A percentile compares a stretch with the other conserved stretches of the same genome.
Conservation (phyloP, 2,888 invertebrate species). For the Tinea trinotella region DNA sequence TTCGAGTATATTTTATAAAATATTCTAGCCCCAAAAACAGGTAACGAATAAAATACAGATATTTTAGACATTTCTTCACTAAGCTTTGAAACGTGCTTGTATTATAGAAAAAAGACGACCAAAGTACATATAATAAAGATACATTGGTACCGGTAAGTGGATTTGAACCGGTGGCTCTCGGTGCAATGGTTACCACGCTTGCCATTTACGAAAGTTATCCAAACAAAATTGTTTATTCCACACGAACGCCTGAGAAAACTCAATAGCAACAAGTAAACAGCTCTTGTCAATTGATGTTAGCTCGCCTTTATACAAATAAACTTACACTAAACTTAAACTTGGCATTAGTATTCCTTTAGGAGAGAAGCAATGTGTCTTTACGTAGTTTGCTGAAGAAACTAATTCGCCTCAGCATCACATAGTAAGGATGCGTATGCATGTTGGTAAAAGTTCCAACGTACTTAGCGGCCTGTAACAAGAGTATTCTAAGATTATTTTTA, state of each 20-base stretch:
- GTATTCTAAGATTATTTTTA: no score
- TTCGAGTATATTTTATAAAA: no score
- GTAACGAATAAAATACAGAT: no score
- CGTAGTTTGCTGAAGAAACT: constrained; percentile 3
- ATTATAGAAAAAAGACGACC: no score
- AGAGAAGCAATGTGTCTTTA: constrained; percentile 13
- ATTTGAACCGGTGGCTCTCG: no score
- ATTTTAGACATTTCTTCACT: no score
- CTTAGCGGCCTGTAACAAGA: no score
- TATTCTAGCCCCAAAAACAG: no score
- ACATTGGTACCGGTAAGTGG: no score
- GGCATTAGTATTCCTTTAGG: constrained; percentile 12
- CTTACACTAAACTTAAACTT: constrained; percentile 3
- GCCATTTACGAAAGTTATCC: neutral
- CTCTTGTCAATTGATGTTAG: constrained; percentile 1
- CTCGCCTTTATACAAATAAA: neutral
- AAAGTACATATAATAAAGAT: no score
- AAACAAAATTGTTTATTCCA: constrained; percentile 1
- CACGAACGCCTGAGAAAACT: constrained; percentile 4
- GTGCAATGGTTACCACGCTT: no score
- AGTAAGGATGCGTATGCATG: neutral
- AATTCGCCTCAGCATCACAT: constrained; percentile 1
- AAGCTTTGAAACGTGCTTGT: no score
- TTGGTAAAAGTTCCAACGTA: neutral
- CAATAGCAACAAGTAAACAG: constrained; percentile 10